Base-by-base conservation (phyloP, 2,113 vertebrate species). In the Hippocampus abdominalis region DNA sequence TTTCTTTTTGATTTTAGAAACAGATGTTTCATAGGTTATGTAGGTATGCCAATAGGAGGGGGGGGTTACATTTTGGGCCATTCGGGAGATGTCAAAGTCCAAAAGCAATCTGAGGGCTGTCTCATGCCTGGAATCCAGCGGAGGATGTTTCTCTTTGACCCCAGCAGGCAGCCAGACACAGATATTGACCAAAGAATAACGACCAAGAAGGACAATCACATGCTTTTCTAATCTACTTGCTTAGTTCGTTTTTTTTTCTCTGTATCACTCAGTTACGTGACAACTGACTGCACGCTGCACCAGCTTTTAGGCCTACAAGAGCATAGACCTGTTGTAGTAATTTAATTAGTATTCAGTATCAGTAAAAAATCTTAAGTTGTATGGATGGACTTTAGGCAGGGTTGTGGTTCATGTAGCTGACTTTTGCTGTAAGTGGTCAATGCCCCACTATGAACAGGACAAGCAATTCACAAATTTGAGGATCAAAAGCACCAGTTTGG, bases 121-220 rank as follows among this genome's bases (percentile, higher is more conserved):
- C 66, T 81, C 68, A 74, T 83, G 78, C 72, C 72, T 75, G 79
- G 81, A 84, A 81, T 67, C 73, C 71, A 69, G 7, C 40, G 63
- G 48, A 81, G 59, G 63, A 83, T 59, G 78, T 77, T 74, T 80
- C 67, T 66, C 11, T 80, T 64, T 76, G 65, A 78, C 69, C 70
- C 57, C 54, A 71, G n/a, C 51, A 15, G 65, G 36, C 3, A 76
- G 46, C 64, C 48, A 75, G 18, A 72, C 27, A 72, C 27, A 70
- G 66, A 67, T 53, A 53, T 32, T 18, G 44, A 67, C 29, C 29
- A 67, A 39, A 59, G 62, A 59, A 18, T 46, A 53, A 21, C 15
- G n/a, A 29, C 23, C 20, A n/a, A 60, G 21, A 72, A 61, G 25
- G 13, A n/a, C 16, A 59, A 42, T 69, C 68, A 48, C 65, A 39